These are phyloP conservation scores for Aphidius gifuensis DNA, from an alignment of 1,140 invertebrate species.

Conservation along the genomic window DNA sequence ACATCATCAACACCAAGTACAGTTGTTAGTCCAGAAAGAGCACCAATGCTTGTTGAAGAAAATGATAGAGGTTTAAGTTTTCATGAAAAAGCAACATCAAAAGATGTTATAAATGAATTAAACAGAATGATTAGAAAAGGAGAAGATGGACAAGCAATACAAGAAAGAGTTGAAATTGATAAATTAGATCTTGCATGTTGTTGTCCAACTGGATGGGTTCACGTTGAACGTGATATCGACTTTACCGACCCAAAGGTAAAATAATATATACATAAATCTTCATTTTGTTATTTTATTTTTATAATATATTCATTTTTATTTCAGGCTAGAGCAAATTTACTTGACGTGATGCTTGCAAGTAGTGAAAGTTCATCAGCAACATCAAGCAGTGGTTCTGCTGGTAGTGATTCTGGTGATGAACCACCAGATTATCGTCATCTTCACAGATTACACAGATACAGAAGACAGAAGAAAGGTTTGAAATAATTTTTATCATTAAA, in stretches of 20 bases:
- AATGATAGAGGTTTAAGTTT: slow-evolving; percentile 59
- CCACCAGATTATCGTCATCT: slow-evolving; percentile 66
- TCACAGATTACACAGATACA: slow-evolving; percentile 67
- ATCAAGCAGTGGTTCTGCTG: slow-evolving; percentile 63
- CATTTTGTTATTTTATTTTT: neutral
- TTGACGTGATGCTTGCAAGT: slow-evolving; percentile 73
- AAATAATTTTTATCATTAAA: slow-evolving; percentile 20
- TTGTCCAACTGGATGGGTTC: slow-evolving; percentile 73
- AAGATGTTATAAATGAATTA: slow-evolving; percentile 73
- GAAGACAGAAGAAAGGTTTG: slow-evolving; percentile 73
- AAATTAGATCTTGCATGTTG: slow-evolving; percentile 64
- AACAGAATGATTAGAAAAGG: slow-evolving; percentile 69
- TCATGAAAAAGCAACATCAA: slow-evolving; percentile 69
- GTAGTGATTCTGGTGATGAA: slow-evolving; percentile 61
- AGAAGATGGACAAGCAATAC: slow-evolving; percentile 44
- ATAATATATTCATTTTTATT: slow-evolving; percentile 9
- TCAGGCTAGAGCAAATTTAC: slow-evolving; percentile 70
- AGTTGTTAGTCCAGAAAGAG: slow-evolving; percentile 45
- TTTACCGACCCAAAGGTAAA: slow-evolving; percentile 74
- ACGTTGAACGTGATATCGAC: slow-evolving; percentile 72
- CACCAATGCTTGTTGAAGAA: slow-evolving; percentile 40
- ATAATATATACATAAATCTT: slow-evolving; percentile 6
- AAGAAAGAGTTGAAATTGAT: slow-evolving; percentile 39
- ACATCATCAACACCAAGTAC: slow-evolving; percentile 65
- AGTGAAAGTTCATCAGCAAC: slow-evolving; percentile 66